These are phyloP conservation scores for Lycaon pictus DNA, from an alignment of 2,113 vertebrate species.

Conservation along the genomic window DNA sequence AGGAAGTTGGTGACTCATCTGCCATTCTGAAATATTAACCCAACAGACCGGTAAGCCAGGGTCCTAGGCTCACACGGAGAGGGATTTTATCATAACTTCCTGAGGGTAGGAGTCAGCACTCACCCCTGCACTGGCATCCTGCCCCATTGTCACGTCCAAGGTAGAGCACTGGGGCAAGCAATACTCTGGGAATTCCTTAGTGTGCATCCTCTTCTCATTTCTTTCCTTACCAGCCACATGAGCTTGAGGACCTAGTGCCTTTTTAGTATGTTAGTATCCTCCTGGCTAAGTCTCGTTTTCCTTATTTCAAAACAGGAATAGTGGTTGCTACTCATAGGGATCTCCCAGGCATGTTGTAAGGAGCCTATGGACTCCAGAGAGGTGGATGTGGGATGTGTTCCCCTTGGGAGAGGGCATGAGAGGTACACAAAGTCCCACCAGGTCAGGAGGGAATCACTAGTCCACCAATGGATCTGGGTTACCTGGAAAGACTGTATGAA, in stretches of 20 bases:
- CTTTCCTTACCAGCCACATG: neutral
- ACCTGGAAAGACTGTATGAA: neutral
- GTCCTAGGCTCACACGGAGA: neutral
- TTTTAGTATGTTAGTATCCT: neutral
- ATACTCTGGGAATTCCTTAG: neutral
- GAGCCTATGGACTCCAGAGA: neutral
- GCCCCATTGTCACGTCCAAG: too few species aligned
- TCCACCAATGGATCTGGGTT: neutral
- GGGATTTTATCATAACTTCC: neutral
- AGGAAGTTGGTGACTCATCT: neutral
- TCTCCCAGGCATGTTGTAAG: neutral
- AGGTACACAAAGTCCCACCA: accelerated
- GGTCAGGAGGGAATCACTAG: neutral
- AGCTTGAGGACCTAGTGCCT: neutral
- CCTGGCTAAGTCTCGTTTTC: neutral
- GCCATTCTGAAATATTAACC: neutral
- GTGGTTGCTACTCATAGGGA: neutral
- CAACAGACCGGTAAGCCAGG: neutral
- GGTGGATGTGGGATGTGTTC: neutral
- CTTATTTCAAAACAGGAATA: neutral
- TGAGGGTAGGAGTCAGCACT: neutral
- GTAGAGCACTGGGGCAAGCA: neutral
- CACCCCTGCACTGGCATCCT: neutral
- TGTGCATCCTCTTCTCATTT: neutral
- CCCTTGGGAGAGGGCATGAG: neutral